Conservation (phyloP, 2,888 invertebrate species). For the Acrocyrtus sp. region DNA sequence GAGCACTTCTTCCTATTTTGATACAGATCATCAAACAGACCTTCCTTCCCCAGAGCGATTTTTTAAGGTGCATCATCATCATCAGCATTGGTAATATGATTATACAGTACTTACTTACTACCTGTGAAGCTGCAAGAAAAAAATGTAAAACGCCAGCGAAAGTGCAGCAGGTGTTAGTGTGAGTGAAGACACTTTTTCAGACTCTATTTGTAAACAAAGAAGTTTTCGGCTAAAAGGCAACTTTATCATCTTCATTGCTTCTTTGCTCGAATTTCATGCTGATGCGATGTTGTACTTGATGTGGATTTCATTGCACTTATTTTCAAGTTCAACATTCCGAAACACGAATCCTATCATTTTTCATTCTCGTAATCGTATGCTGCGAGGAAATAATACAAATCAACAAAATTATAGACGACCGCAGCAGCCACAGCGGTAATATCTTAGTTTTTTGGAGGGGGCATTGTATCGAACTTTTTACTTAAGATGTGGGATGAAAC, state of each 20-base stretch:
- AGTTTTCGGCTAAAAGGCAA: slow-evolving; percentile 22
- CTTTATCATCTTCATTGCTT: slow-evolving; percentile 20
- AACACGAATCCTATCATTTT: slow-evolving; percentile 3
- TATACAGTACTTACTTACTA: too few relatives aligned
- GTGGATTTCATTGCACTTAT: background rate
- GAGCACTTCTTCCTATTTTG: too few relatives aligned
- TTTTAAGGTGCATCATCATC: slow-evolving; percentile 3
- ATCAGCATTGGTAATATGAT: too few relatives aligned
- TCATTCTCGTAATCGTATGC: background rate
- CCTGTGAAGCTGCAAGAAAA: too few relatives aligned
- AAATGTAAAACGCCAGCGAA: too few relatives aligned
- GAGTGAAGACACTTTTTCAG: too few relatives aligned
- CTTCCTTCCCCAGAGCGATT: slow-evolving; percentile 7
- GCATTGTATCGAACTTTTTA: background rate
- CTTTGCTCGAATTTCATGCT: background rate
- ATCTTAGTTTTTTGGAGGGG: slow-evolving; percentile 21
- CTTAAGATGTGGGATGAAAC: too few relatives aligned
- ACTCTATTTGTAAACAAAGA: slow-evolving; percentile 35
- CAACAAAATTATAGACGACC: background rate
- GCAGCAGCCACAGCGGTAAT: slow-evolving; percentile 1
- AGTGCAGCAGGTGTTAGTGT: slow-evolving; percentile 36
- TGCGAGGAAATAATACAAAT: background rate
- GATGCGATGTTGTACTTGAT: background rate
- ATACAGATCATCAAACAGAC: background rate
- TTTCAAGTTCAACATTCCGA: slow-evolving; percentile 34